Percentiles rank a stretch among this genome's conserved stretches.
phyloP scores from a whole-genome alignment of 2,888 invertebrate species.

The Mimas tiliae region DNA sequence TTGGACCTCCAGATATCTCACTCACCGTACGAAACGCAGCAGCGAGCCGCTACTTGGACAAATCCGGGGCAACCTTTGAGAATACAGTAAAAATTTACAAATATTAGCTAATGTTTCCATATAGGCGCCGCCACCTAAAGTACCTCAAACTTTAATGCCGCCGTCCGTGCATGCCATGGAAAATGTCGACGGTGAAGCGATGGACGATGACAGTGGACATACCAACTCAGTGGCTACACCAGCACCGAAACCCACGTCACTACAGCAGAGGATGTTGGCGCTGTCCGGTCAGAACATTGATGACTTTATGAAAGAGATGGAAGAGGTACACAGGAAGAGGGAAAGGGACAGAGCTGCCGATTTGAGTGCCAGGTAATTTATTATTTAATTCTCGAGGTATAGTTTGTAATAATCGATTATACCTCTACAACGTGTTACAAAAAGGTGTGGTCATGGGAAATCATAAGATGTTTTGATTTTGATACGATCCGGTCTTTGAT shows the following conservation, averaged over 20 bases:
- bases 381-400: too few species aligned
- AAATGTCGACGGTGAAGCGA: conserved; percentile 60
- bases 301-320: conserved; percentile 97
- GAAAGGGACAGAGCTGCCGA: conserved; percentile 88
- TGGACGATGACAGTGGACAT: conserved; percentile 60
- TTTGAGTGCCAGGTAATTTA: conserved; percentile 76
- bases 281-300: conserved; percentile 96
- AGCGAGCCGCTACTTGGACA: too few species aligned
- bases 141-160: conserved; percentile 11
- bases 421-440: too few species aligned
- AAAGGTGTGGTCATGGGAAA: too few species aligned
- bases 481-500: too few species aligned
- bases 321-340: conserved; percentile 91
- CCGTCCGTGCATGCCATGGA: conserved; percentile 32
- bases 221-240: conserved; percentile 80
- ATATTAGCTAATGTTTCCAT: background rate
- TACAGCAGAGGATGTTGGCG: conserved; percentile 95
- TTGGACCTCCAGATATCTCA: too few species aligned
- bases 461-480: too few species aligned
- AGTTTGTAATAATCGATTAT: too few species aligned
- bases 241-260: conserved; percentile 90
- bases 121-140: conserved; percentile 33
- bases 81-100: too few species aligned
- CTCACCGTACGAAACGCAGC: too few species aligned
- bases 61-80: too few species aligned